Evolutionary conservation across 2,113 vertebrate genomes (phyloP), one percentile per base, ranked within the genome.

Genomic region (Mungos mungo): DNA sequence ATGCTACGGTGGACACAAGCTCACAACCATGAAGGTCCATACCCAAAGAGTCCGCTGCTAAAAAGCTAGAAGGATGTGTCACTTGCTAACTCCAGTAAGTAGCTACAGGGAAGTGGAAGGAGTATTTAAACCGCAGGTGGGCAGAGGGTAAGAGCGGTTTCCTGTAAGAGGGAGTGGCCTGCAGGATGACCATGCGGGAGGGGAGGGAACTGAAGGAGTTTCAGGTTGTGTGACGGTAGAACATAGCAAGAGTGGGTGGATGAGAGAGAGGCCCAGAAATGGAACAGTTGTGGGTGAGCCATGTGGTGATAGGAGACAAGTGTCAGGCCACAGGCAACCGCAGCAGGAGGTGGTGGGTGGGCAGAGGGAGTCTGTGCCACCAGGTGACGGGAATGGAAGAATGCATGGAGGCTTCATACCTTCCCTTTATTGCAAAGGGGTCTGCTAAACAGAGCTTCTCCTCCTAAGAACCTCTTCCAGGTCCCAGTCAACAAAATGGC

Each of bases 271-370:
- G 71, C 54, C 96, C 90, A 93, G 87, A 97, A 89, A 88, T 27
- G 81, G 96, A 98, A 98, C 88, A 5, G 76, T 33, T 97, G 98
- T 96, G 98, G 94, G 90, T 68, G 95, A 94, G 88, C 69, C 84
- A 66, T 63, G 95, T 77, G 97, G 96, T 35, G 91, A 77, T 4
- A 41, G 97, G 92, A 85, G 38, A 91, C 92, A 95, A 81, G 97
- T 97, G 76, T 76, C 33, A 97, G 98, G 98, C 93, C 45, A 0
- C 21, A 47, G 82, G 91, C 93, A 82, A 2, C 29, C 14, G 50
- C 92, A 92, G 74, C 72, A 93, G 71, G 95, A 66, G 94, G 92
- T 89, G 23, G 94, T 72, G 54, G 96, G 90, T 5, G 92, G 95
- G 74, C 74, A 80, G 81, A 60, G 54, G 88, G 97, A 68, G 95